Base-by-base conservation (phyloP, 2,888 invertebrate genomes). In the Rhagonycha fulva region DNA sequence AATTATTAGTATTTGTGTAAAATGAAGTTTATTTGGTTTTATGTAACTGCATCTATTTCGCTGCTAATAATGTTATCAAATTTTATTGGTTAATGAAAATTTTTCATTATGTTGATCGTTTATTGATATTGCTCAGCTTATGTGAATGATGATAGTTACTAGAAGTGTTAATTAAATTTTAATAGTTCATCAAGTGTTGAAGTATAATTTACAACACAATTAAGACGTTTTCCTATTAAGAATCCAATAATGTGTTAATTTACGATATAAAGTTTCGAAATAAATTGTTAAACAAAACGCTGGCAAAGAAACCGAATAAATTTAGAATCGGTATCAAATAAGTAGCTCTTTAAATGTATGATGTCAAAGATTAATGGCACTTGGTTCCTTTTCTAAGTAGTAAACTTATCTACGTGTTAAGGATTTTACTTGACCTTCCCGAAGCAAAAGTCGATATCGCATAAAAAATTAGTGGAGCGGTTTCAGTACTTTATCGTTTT, bases 291-390 rank as follows among this genome's bases (percentile, higher is more conserved):
- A 47, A 47, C 47, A 66, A 62, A 19, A 66, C 24, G 23, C 5
- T 24, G 14, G 26, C n/a, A 66, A 66, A 66, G 63, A 26, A 66
- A 26, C 24, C 26, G 68, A 68, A 47, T 68, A 68, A 61, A 77
- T 70, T 69, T 71, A 74, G 76, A 78, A 76, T 75, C 73, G 73
- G 75, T 70, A 68, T 70, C 71, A 75, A 77, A 79, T 76, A 79
- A 78, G 78, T 79, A 68, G 80, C 75, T 76, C 79, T 80, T 80
- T 79, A 75, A 80, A 79, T 78, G 78, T 81, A 77, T 78, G 76
- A 75, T 77, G 80, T 78, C 79, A 79, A 79, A 81, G 81, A 80
- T 80, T 79, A 80, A 81, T 78, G 79, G 75, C 78, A 80, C 79
- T 79, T 77, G 75, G 74, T 75, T 76, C 76, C 66, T 74, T 74